Conservation (phyloP, 2,797 vertebrate species). For the Paratrypauchen microcephalus region DNA sequence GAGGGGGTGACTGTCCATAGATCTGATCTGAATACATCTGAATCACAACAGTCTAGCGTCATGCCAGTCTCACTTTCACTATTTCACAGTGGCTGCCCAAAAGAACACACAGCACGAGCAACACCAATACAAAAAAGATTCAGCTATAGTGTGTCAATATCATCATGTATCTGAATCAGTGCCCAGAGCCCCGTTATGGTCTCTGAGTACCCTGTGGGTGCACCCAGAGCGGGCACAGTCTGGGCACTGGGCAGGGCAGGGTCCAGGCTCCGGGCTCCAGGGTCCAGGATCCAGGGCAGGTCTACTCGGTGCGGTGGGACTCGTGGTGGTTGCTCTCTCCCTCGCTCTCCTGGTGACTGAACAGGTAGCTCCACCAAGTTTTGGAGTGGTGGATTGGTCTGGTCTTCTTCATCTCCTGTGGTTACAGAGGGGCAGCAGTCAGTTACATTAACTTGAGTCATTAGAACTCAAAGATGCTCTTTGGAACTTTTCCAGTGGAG, state of each 20-base stretch:
- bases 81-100: slow-evolving; percentile 41
- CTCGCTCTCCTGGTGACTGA: slow-evolving; percentile 78
- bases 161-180: slow-evolving; percentile 5
- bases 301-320: slow-evolving; percentile 69
- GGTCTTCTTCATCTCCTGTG: slow-evolving; percentile 69
- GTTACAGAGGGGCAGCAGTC: background rate
- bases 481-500: too few species aligned
- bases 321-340: slow-evolving; percentile 70
- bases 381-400: slow-evolving; percentile 71
- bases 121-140: slow-evolving; percentile 17
- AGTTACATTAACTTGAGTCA: too few species aligned
- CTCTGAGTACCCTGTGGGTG: too few species aligned
- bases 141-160: slow-evolving; percentile 33
- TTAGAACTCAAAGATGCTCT: too few species aligned
- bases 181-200: background rate
- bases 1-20: slow-evolving; percentile 23
- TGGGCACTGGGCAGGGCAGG: background rate
- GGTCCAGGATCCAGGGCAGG: background rate
- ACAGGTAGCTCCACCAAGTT: slow-evolving; percentile 81
- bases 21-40: slow-evolving; percentile 1
- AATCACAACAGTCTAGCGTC: background rate
- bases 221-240: background rate
- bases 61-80: slow-evolving; percentile 12
- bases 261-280: background rate
- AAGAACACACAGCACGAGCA: slow-evolving; percentile 48